phyloP scores from a whole-genome alignment of 92 coral and sea anemone species.

The Phenganax marumi region DNA sequence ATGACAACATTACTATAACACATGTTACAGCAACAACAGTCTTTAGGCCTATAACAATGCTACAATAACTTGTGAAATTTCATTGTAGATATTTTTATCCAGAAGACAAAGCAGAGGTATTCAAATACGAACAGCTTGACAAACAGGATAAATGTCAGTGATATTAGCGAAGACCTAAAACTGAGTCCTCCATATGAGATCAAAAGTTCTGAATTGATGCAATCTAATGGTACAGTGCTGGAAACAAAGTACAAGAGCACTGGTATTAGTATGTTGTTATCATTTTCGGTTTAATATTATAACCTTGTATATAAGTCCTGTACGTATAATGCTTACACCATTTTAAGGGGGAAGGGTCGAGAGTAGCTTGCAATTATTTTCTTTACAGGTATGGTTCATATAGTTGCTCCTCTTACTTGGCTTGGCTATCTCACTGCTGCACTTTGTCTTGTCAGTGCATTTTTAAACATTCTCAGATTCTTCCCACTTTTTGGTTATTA shows the following conservation, averaged over 20 bases:
- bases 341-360: neutral
- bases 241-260: constrained; percentile 84
- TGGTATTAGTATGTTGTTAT: constrained; percentile 53
- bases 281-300: neutral
- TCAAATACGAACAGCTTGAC: constrained; percentile 86
- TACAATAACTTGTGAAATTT: neutral
- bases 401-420: constrained; percentile 82
- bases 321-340: neutral
- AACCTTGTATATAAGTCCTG: neutral
- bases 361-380: constrained; percentile 8
- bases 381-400: constrained; percentile 73
- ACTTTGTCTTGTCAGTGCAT: constrained; percentile 79
- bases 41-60: neutral
- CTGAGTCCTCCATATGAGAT: constrained; percentile 84
- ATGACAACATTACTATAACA: no score
- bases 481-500: constrained; percentile 80
- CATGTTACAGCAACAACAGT: neutral
- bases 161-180: constrained; percentile 85
- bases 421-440: constrained; percentile 67
- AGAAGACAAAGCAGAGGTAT: constrained; percentile 92
- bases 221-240: constrained; percentile 55
- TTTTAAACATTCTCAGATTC: constrained; percentile 85
- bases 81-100: constrained; percentile 80
- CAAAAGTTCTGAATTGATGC: constrained; percentile 71
- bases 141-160: constrained; percentile 81